Evolutionary conservation across 2,797 vertebrate species (phyloP), one percentile per base, ranked within the genome.

Genomic region (Paedocypris micromegethes): DNA sequence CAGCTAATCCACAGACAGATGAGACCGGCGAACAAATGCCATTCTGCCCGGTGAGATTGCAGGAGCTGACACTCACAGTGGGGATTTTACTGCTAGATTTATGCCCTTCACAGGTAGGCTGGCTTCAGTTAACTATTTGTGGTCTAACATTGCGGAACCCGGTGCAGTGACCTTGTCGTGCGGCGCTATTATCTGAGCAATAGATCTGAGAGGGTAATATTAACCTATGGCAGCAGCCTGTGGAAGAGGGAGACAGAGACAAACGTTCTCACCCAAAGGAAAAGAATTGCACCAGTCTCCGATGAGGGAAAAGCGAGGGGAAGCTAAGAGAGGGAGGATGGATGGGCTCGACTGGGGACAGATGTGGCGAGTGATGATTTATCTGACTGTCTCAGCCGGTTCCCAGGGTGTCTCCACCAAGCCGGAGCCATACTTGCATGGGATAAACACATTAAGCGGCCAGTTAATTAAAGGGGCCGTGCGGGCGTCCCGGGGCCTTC

Each of bases 401-500:
- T 86, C 87, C 87, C 88, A 77, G 73, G 63, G 84, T 82, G 82
- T 70, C 79, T 65, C 64, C 2, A 68, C 77, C 78, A 72, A 72
- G 78, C 72, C 75, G 75, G 81, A 80, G 83, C 80, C 82, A 83
- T 72, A 72, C 81, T 79, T 86, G 81, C 87, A 78, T 79, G 84
- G 83, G 86, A 88, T 87, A 88, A 88, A 88, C 87, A 88, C 80
- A 88, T 88, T 88, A 88, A 86, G 85, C 81, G 83, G 77, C 79
- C 83, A 84, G 86, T 89, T 88, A 88, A 90, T 88, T 89, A 90
- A 84, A 84, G 83, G 77, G 81, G 83, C 53, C 51, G 63, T 83
- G 80, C 78, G 77, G 64, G 80, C 60, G 75, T 83, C 82, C 78
- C 75, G 62, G 72, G 79, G 80, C 82, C 81, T 83, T 71, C 60